Evolutionary conservation across 2,888 invertebrate species (phyloP), one percentile per base, ranked within the genome.

Genomic region (Griposia aprilina): DNA sequence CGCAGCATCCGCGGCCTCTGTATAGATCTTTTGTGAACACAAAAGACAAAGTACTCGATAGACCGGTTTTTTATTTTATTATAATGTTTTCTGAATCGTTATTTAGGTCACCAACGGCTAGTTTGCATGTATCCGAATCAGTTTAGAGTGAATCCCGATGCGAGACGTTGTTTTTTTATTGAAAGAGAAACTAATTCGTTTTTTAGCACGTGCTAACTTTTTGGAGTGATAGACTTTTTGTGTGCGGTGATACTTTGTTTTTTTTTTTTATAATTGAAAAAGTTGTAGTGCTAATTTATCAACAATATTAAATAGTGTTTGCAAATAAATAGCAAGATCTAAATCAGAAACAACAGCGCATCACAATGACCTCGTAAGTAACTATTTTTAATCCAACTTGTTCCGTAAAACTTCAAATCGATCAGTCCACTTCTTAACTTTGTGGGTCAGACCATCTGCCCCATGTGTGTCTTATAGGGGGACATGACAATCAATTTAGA

Each of bases 1-100:
- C 94, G 91, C 96, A 96, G 96, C 96, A 96, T 97, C 96, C 96
- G 94, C 93, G 94, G 90, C 90, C 94, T 95, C 95, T 95, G 95
- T 94, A 92, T 92, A 88, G 88, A 90, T 93, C 94, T 93, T 94
- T 96, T 96, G 95, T 96, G 87, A 88, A 88, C 76, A 89, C 89
- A 94, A 95, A 95, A 95, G 95, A 96, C 94, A 95, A 95, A 94
- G 93, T 94, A 91, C 88, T 88, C 79, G 90, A 92, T 88, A 85
- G 94, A 96, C 96, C 96, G 96, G 96, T 97, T 95, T 90, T 36
- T 88, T 80, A 88, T 92, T 93, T 90, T 91, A 90, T 90, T 90
- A 89, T 79, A 73, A 81, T 90, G 83, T 83, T 91, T 93, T 92
- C 91, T 92, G 85, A 85, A 86, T 87, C 86, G 87, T 89, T 95